These are phyloP conservation scores for Volucella inflata DNA, from an alignment of 2,888 invertebrate species.

Conservation along the genomic window DNA sequence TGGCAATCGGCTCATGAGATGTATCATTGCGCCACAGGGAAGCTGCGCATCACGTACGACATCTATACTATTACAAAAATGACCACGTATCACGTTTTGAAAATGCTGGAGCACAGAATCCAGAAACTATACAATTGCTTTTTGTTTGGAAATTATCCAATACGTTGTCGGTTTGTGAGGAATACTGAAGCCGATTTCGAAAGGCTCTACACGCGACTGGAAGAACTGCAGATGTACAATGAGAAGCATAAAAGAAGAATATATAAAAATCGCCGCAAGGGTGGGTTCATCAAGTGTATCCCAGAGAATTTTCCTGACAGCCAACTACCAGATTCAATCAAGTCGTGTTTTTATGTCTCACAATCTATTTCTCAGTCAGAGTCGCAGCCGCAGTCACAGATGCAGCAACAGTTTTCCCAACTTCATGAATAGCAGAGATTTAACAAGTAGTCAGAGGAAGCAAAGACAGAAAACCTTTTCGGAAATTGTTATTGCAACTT, in stretches of 20 bases:
- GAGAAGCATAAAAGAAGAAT: conserved; percentile 79
- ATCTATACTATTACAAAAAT: conserved; percentile 80
- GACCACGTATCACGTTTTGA: conserved; percentile 79
- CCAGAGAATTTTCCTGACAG: conserved; percentile 78
- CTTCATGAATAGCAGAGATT: too few relatives aligned
- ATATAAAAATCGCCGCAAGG: conserved; percentile 51
- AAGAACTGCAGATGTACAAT: conserved; percentile 80
- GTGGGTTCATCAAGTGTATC: conserved; percentile 77
- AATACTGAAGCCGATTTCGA: conserved; percentile 80
- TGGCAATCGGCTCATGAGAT: conserved; percentile 79
- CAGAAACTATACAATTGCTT: conserved; percentile 81
- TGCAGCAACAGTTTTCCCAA: too few relatives aligned
- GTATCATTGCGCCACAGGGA: conserved; percentile 78
- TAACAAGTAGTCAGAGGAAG: conserved; percentile 7
- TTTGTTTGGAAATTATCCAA: conserved; percentile 77
- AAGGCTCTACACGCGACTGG: conserved; percentile 78
- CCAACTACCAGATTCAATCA: conserved; percentile 78
- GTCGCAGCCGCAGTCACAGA: too few relatives aligned
- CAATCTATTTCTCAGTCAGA: conserved; percentile 3
- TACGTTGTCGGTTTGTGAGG: conserved; percentile 80
- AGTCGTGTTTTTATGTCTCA: conserved; percentile 77
- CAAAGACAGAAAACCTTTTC: neutral
- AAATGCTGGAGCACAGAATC: conserved; percentile 81
- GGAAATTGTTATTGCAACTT: conserved; percentile 19
- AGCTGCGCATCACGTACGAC: conserved; percentile 79